These are phyloP conservation scores for Epinotia demarniana DNA, from an alignment of 2,888 invertebrate species.

Conservation along the genomic window DNA sequence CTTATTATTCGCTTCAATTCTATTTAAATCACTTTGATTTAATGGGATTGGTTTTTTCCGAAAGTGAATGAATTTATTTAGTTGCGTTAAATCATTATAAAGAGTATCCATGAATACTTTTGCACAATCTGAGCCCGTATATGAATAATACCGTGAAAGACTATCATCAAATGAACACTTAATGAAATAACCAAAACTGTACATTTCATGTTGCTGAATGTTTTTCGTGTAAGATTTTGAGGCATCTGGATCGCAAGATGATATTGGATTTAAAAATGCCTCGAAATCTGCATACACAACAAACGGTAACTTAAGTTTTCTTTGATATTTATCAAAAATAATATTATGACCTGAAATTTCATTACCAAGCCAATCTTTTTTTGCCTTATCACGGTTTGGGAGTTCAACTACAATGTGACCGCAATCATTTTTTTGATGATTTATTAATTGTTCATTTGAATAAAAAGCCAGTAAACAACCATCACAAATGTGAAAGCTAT, in stretches of 20 bases:
- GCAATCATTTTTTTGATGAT: no score
- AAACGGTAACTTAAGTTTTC: no score
- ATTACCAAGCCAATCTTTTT: no score
- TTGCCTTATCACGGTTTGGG: no score
- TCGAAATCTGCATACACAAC: no score
- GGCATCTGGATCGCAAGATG: no score
- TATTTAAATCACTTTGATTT: neutral
- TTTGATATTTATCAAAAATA: no score
- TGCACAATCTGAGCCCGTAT: neutral
- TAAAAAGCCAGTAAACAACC: slow-evolving; percentile 46
- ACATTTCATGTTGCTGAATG: neutral
- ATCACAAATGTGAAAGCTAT: slow-evolving; percentile 40
- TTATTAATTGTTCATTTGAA: slow-evolving; percentile 24
- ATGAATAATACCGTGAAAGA: neutral
- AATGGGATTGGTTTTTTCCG: no score
- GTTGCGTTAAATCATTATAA: neutral
- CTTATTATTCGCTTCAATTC: neutral
- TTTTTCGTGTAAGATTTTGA: no score
- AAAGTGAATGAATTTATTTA: neutral
- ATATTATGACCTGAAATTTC: no score
- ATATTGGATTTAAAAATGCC: no score
- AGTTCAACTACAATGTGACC: no score
- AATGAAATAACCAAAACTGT: neutral
- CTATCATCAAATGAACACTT: neutral
- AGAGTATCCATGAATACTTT: neutral